Base-by-base conservation (phyloP, 2,113 vertebrate genomes). In the Tetraodon nigroviridis region DNA sequence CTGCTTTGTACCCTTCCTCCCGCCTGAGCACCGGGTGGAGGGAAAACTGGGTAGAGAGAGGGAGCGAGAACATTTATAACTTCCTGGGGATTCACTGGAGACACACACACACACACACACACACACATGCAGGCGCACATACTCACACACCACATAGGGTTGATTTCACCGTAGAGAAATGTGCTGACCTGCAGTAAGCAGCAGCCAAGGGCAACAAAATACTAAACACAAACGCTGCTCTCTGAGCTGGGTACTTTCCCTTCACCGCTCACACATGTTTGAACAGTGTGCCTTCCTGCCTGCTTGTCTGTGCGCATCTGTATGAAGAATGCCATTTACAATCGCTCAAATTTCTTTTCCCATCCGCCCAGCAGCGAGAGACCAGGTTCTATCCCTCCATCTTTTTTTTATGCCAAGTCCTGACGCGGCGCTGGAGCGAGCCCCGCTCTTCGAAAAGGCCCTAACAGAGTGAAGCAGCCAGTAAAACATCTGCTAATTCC, bases 181-280 rank as follows among this genome's bases (percentile, higher is more conserved):
- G 92, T 93, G 92, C 94, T 94, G 93, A 93, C 90, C 89, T 87
- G 78, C 84, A 83, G 76, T 86, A 80, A 90, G 87, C 76, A 46
- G 62, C 56, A 89, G 91, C 91, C 92, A 93, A 89, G 44, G 79
- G 76, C 86, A 90, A 91, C 90, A 91, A 90, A 83, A 79, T 79
- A 87, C 83, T 78, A 88, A 91, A 90, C 82, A 89, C 84, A 89
- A 87, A 78, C 76, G 73, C 81, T 89, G 67, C 68, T 83, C 85
- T 87, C 83, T 81, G 79, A 75, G 82, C 74, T 6, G 75, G 84
- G 85, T 86, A 87, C 87, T 90, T 90, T 89, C 88, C 87, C 81
- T 80, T 61, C 75, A 45, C 73, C 67, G 76, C 74, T 69, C 71
- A 64, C 67, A 68, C 70, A 75, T 65, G 80, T 84, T 71, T 57